Evolutionary conservation across 1,140 invertebrate species (phyloP).

Genomic region (Ganaspis sp.): DNA sequence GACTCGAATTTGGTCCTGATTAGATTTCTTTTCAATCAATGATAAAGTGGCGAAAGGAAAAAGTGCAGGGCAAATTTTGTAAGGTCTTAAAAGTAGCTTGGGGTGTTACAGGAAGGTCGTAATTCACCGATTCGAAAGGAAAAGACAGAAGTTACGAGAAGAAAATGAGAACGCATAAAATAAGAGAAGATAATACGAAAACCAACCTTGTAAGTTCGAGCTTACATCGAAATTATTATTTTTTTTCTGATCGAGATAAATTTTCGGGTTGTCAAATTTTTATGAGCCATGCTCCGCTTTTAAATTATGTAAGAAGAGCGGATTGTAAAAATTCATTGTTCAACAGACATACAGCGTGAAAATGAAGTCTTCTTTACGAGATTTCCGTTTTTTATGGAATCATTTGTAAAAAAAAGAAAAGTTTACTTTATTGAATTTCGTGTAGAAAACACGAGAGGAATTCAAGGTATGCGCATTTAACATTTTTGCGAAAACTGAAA

Average conservation of each 20-base stretch:
- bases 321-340: neutral
- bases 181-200: neutral
- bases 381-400: neutral
- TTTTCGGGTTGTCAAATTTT: conserved; percentile 24
- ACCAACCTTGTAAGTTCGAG: neutral
- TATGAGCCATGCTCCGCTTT: neutral
- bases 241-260: neutral
- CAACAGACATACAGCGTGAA: neutral
- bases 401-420: neutral
- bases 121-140: neutral
- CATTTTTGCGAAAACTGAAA: neutral
- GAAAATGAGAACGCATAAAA: conserved; percentile 7
- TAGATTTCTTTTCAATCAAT: neutral
- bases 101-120: neutral
- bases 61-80: neutral
- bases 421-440: too few species aligned
- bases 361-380: neutral
- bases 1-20: neutral
- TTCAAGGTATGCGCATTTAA: neutral
- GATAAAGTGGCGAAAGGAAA: neutral
- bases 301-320: neutral
- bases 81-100: neutral
- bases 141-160: neutral
- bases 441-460: neutral
- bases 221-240: conserved; percentile 5